These are phyloP conservation scores for Condylura cristata DNA, from an alignment of 2,113 vertebrate genomes.

Conservation along the genomic window DNA sequence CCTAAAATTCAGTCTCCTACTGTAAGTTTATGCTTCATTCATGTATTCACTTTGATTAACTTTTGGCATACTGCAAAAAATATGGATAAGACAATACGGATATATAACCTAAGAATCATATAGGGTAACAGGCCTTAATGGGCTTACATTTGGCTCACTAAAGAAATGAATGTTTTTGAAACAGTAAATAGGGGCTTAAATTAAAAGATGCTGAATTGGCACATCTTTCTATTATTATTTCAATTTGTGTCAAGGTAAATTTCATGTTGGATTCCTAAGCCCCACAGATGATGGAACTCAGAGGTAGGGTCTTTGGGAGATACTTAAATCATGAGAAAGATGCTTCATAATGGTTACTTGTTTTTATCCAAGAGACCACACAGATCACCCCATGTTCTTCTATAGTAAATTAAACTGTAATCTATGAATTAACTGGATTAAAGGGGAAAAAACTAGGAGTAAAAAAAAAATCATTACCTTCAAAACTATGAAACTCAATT, in stretches of 20 bases:
- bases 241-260: neutral
- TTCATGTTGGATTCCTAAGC: neutral
- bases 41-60: neutral
- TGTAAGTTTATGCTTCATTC: neutral
- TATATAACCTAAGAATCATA: neutral
- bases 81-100: neutral
- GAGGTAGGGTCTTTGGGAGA: neutral
- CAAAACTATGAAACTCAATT: neutral
- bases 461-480: neutral
- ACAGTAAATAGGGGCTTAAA: neutral
- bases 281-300: neutral
- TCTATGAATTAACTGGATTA: neutral
- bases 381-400: neutral
- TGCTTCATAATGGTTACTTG: neutral
- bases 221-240: neutral
- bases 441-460: neutral
- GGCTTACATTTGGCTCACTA: neutral
- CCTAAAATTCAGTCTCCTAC: neutral
- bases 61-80: constrained; percentile 23
- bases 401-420: neutral
- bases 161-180: neutral
- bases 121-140: neutral
- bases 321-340: neutral
- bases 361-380: neutral
- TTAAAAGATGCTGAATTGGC: neutral